Evolutionary conservation across 1,140 invertebrate genomes (phyloP), one percentile per base, ranked within the genome.

Genomic region (Armadillidium nasatum): DNA sequence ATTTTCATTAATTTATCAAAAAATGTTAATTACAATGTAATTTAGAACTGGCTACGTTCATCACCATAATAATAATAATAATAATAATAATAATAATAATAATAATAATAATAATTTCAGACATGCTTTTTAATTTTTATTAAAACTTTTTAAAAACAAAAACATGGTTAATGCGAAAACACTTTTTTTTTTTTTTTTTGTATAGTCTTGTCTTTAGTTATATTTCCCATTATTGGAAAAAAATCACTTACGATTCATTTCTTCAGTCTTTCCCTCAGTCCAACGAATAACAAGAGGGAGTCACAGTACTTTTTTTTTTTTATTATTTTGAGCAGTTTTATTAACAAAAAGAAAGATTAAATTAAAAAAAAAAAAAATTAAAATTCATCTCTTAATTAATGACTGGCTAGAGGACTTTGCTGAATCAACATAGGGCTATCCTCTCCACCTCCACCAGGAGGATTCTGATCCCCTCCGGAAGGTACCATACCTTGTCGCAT

Each of bases 71-170:
- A 50, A 50, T 15, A 50, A 50, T 50, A 50, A 50, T 50, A 50
- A 50, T 50, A 50, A 50, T 50, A 50, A 50, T 50, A 50, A 50
- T 50, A 50, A 50, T 50, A 50, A 50, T 50, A 50, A 50, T 50
- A 50, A 50, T 50, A 50, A 50, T 50, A 50, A 50, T 50, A 50
- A 50, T 50, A 15, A 10, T 9, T 50, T 15, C n/a, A n/a, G n/a
- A n/a, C 46, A 50, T 50, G 46, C 46, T 50, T 50, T 50, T 50
- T 50, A 10, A 10, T 50, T 50, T 50, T 50, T 10, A 50, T 10
- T 10, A 50, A 15, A 15, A 15, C 9, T 50, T 50, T 50, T 9
- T 50, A 15, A 50, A 50, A 50, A 50, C 46, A n/a, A n/a, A n/a
- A n/a, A n/a, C n/a, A n/a, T n/a, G n/a, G n/a, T n/a, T n/a, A n/a